phyloP scores from a whole-genome alignment of 2,888 invertebrate species.

The Prenolepis imparis region DNA sequence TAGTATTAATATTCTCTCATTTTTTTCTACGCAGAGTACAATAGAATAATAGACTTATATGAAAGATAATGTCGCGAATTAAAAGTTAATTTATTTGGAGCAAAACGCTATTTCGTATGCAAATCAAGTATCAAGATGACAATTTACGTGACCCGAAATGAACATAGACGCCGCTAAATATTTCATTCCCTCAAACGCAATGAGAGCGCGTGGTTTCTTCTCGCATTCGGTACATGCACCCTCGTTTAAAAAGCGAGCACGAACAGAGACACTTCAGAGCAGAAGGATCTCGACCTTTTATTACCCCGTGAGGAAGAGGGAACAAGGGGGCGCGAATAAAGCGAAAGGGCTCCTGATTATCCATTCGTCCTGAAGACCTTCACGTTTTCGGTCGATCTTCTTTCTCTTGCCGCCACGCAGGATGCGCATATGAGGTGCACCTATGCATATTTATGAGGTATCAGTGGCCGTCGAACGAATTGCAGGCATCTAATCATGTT shows the following conservation, averaged over 20 bases:
- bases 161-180: slow-evolving; percentile 61
- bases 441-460: slow-evolving; percentile 48
- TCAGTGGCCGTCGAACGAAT: slow-evolving; percentile 59
- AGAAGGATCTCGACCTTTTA: slow-evolving; percentile 66
- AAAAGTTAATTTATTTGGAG: neutral
- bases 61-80: neutral
- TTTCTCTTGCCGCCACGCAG: slow-evolving; percentile 46
- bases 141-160: slow-evolving; percentile 22
- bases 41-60: neutral
- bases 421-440: slow-evolving; percentile 61
- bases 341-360: slow-evolving; percentile 71
- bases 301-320: slow-evolving; percentile 51
- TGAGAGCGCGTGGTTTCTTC: slow-evolving; percentile 12
- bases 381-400: slow-evolving; percentile 67
- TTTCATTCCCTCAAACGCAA: slow-evolving; percentile 50
- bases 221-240: slow-evolving; percentile 39
- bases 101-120: slow-evolving; percentile 1
- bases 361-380: slow-evolving; percentile 72
- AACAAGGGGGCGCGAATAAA: slow-evolving; percentile 43
- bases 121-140: slow-evolving; percentile 18
- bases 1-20: neutral
- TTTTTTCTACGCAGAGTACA: neutral
- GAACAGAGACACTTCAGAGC: slow-evolving; percentile 62
- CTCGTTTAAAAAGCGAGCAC: slow-evolving; percentile 72
- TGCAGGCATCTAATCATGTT: slow-evolving; percentile 60